Evolutionary conservation across 2,888 invertebrate species (phyloP).

Genomic region (Nephrotoma guestfalica): DNA sequence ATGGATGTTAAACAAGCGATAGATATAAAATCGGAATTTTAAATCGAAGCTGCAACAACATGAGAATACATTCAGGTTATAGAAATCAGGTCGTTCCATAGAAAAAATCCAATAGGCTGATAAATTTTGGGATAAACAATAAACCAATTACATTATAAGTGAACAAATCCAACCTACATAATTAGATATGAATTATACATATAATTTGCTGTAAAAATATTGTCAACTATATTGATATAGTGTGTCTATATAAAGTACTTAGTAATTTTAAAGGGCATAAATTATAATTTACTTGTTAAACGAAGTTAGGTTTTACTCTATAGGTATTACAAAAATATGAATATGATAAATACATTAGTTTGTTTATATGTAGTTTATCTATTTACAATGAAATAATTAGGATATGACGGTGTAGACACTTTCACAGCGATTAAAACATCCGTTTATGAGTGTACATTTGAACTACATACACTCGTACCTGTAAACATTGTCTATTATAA

Average conservation of each 20-base stretch:
- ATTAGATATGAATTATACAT: too few relatives aligned
- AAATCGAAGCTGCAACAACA: not conserved
- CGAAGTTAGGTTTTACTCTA: not conserved
- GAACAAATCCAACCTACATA: too few relatives aligned
- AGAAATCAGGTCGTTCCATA: not conserved
- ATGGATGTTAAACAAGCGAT: not conserved
- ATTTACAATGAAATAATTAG: not conserved
- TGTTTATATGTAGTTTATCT: not conserved
- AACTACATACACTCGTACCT: not conserved
- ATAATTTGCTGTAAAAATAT: too few relatives aligned
- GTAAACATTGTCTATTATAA: not conserved
- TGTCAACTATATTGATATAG: not conserved
- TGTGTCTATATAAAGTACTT: not conserved
- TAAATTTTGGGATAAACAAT: not conserved
- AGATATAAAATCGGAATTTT: not conserved
- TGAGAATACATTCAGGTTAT: not conserved
- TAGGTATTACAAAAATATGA: not conserved
- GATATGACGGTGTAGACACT: not conserved
- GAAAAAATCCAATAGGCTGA: not conserved
- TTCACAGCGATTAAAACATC: not conserved
- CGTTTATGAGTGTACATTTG: not conserved
- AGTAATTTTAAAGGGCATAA: not conserved
- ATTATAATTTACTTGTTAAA: not conserved
- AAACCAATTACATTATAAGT: not conserved
- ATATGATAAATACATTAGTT: not conserved